Evolutionary conservation across 2,797 vertebrate genomes (phyloP), one percentile per base, ranked within the genome.

Genomic region (Siniperca scherzeri): DNA sequence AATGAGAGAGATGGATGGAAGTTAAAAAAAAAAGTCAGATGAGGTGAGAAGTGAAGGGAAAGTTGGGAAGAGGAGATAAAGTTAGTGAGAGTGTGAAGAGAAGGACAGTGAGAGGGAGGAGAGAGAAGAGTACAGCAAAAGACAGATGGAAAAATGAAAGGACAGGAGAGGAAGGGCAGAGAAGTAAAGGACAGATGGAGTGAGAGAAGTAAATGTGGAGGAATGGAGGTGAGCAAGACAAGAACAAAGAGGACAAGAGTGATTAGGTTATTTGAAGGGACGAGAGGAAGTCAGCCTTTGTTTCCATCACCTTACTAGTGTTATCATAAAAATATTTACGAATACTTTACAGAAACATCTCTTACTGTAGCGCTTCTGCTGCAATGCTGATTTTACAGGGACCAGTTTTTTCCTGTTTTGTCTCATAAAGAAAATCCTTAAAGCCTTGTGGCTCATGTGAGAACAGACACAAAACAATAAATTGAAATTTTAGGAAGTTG

Each of bases 1-100:
- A 71, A 70, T 69, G 74, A 81, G 60, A 78, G 67, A 85, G 77
- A 79, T 70, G 70, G 81, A 89, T 77, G 70, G 74, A 79, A 71
- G 73, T 76, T 1, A 44, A 57, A 65, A 36, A 50, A 65, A 55
- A 59, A 33, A 7, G 68, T 88, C 64, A 78, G 62, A 70, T 21
- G 61, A 86, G 66, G 84, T 81, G 66, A 81, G 64, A 74, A 71
- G 62, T 61, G 42, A 71, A 67, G 57, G 25, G 40, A 74, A 81
- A 84, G 80, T 87, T 83, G 22, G 74, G 33, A 44, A 48, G 70
- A 72, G 42, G 59, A 64, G 72, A 81, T 69, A 88, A 86, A 87
- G 83, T 85, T 71, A 53, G 61, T 0, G n/a, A 70, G 56, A 50
- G 44, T 9, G 19, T 38, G 27, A 77, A 61, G 59, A 64, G 56